A percentile compares a stretch with the other conserved stretches of the same genome.
phyloP scores from a whole-genome alignment of 2,888 invertebrate genomes.

The Cremastobaeus sp. region DNA sequence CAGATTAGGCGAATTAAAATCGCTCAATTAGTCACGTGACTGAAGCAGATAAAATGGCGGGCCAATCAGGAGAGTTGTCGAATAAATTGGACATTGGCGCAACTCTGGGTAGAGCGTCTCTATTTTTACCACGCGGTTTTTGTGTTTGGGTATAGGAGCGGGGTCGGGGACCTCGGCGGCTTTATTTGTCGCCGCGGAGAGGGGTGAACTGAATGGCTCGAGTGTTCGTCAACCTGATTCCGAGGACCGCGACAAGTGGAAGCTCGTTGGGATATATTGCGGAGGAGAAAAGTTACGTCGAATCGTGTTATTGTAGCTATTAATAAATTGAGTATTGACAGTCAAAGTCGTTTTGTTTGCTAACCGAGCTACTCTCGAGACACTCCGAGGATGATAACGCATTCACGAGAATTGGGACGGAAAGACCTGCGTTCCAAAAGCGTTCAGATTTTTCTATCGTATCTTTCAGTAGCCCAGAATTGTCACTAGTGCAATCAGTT shows the following conservation, averaged over 20 bases:
- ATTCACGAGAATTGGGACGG: neutral
- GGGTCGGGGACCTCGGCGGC: constrained; percentile 30
- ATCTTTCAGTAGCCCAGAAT: too few species aligned
- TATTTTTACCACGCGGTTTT: constrained; percentile 26
- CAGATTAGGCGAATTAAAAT: too few species aligned
- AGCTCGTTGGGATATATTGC: constrained; percentile 2
- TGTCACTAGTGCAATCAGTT: too few species aligned
- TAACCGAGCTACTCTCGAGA: too few species aligned
- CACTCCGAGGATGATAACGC: neutral
- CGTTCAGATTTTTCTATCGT: too few species aligned
- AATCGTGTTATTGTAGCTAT: constrained; percentile 17
- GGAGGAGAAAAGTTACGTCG: neutral
- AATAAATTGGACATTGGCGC: too few species aligned
- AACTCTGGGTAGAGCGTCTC: too few species aligned
- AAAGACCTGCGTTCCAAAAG: neutral
- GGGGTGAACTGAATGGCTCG: constrained; percentile 19
- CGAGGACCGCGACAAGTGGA: constrained; percentile 30
- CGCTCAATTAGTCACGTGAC: too few species aligned
- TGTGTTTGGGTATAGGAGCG: constrained; percentile 31
- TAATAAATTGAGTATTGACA: neutral
- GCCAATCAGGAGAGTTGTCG: too few species aligned
- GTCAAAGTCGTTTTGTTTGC: too few species aligned
- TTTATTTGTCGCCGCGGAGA: constrained; percentile 8
- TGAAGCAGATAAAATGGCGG: too few species aligned
- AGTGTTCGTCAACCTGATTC: constrained; percentile 38